Evolutionary conservation across 2,797 vertebrate species (phyloP), one percentile per base, ranked within the genome.

Genomic region (Rhinichthys osculus): DNA sequence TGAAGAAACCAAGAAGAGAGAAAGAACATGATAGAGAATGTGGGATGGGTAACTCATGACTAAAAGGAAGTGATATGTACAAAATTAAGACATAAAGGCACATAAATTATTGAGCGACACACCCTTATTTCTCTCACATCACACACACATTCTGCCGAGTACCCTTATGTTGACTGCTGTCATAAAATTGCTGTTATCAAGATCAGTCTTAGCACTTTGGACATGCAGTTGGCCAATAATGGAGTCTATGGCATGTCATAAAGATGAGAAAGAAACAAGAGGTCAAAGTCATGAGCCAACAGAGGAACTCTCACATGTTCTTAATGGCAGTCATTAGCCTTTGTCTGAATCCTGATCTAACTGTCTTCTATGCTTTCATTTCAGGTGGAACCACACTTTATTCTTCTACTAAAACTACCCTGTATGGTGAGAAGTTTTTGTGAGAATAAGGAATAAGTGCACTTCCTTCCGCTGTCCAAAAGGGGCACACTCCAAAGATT

Each of bases 151-250:
- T 93, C 84, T 92, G 90, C 89, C 89, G 90, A 87, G 89, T 71
- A 62, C 88, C 89, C 91, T 93, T 71, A 77, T 95, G 93, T 93
- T 95, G 93, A 94, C 92, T 92, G 88, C 91, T 16, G 50, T 93
- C 93, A 95, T 95, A 95, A 96, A 95, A 93, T 88, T 89, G 30
- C 89, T 84, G 93, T 95, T 96, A 96, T 95, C 95, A 94, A 69
- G 72, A 82, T 90, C 89, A 90, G 93, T 92, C 91, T 93, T 93
- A 92, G 94, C 93, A 94, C 93, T 94, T 95, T 95, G 94, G 90
- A 90, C 92, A 44, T 35, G 81, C 86, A 90, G 90, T 90, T 93
- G 90, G 89, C 91, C 80, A 89, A 89, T 90, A 92, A 93, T 94
- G 92, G 87, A 82, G 81, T 93, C 92, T 92, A 92, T 92, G 90